A percentile compares a stretch with the other conserved stretches of the same genome.
Evolutionary conservation across 1,140 invertebrate genomes (phyloP).

Genomic region (Glossosoma conforme): DNA sequence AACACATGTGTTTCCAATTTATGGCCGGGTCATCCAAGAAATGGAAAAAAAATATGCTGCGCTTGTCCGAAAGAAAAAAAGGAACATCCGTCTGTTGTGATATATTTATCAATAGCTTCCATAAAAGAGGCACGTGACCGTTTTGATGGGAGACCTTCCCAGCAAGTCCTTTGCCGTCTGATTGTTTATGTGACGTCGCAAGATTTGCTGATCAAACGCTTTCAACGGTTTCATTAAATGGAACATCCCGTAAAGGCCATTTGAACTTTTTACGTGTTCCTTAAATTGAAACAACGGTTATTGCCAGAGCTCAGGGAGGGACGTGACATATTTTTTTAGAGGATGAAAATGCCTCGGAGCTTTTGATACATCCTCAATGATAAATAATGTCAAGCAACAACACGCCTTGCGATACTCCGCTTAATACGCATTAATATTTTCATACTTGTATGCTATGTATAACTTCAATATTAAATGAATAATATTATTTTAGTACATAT

Average conservation of each 20-base stretch:
- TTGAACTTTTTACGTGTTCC: slow-evolving; percentile 1
- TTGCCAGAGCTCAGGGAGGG: too few relatives aligned
- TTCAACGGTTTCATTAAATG: neutral
- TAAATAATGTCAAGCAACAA: too few relatives aligned
- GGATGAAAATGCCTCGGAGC: too few relatives aligned
- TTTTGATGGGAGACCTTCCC: slow-evolving; percentile 1
- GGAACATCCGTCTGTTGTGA: neutral
- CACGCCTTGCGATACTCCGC: too few relatives aligned
- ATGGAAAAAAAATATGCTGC: neutral
- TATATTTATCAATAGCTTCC: slow-evolving; percentile 11
- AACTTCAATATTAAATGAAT: too few relatives aligned
- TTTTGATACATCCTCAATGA: too few relatives aligned
- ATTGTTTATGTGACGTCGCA: slow-evolving; percentile 3
- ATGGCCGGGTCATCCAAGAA: neutral
- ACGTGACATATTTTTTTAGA: too few relatives aligned
- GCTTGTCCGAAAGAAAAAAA: neutral
- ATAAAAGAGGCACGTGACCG: slow-evolving; percentile 9
- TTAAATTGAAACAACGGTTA: too few relatives aligned
- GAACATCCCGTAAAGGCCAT: neutral
- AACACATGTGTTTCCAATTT: neutral
- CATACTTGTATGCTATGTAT: too few relatives aligned
- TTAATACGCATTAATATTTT: too few relatives aligned
- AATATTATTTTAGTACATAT: too few relatives aligned
- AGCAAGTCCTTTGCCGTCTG: neutral
- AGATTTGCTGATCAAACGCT: slow-evolving; percentile 2